Evolutionary conservation across 2,797 vertebrate genomes (phyloP), one percentile per base, ranked within the genome.

Genomic region (Hozukius guyotensis): DNA sequence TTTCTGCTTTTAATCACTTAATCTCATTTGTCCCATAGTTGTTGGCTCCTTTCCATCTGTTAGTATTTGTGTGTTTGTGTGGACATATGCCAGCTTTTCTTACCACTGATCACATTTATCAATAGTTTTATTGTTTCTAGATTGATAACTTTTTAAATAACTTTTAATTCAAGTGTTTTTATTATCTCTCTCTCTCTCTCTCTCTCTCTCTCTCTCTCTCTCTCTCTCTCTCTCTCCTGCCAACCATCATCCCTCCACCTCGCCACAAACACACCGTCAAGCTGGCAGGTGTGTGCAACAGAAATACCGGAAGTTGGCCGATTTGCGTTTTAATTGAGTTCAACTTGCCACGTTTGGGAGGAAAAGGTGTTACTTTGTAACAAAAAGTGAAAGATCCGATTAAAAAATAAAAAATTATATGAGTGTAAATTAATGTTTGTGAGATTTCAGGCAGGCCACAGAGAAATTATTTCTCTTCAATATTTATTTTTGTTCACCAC

Each of bases 1-100:
- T 87, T 79, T 72, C 73, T 77, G 20, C 70, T 80, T 61, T 34
- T 81, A 89, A 90, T 84, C 87, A 57, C 74, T 87, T 93, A 86
- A 93, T 93, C 88, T 81, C 20, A 71, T 91, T 91, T 87, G 77
- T 82, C 68, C 68, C 31, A 75, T 89, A 55, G 82, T 57, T 61
- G 14, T 78, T 83, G 88, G 85, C 81, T 63, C 29, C 18, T 60
- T 38, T 70, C 77, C 77, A 71, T 61, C 69, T 53, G 56, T 29
- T 24, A 13, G 75, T 31, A 2, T 38, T 27, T 52, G 24, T 63
- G 22, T 38, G 38, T 55, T 12, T 42, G 20, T 56, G 56, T 77
- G 66, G 59, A 62, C 25, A 2, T 29, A 32, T 9, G 63, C 56
- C 75, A 68, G 27, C 4, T 59, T 78, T 24, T 42, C 6, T 42